Evolutionary conservation across 2,797 vertebrate species (phyloP).

Genomic region (Notamacropus eugenii): DNA sequence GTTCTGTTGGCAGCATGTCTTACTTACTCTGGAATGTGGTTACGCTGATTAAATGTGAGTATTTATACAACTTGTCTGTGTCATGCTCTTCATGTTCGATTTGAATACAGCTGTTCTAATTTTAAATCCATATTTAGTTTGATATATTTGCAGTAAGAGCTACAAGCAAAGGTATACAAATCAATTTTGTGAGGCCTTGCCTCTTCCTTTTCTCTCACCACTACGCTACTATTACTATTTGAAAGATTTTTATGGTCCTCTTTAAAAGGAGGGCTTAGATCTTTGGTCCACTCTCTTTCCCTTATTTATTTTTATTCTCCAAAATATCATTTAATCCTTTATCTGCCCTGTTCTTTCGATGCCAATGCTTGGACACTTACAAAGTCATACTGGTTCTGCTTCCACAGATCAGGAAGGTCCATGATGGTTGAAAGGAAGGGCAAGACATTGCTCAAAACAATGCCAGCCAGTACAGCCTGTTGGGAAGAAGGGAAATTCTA

Average conservation of each 20-base stretch:
- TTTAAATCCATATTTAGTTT: slow-evolving; percentile 11
- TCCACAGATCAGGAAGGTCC: slow-evolving; percentile 80
- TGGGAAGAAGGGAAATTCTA: slow-evolving; percentile 11
- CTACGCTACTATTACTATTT: not conserved
- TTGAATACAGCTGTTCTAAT: not conserved
- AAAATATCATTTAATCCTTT: not conserved
- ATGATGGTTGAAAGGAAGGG: slow-evolving; percentile 78
- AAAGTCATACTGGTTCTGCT: slow-evolving; percentile 76
- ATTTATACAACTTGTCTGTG: not conserved
- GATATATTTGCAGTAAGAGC: not conserved
- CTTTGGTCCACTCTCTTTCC: not conserved
- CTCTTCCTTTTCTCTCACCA: not conserved
- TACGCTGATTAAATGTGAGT: slow-evolving; percentile 8
- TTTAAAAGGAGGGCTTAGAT: not conserved
- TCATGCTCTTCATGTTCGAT: slow-evolving; percentile 2
- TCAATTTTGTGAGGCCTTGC: not conserved
- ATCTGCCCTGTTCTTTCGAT: not conserved
- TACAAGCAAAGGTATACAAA: slow-evolving; percentile 2
- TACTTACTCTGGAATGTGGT: not conserved
- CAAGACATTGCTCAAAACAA: slow-evolving; percentile 80
- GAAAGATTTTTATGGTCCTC: not conserved
- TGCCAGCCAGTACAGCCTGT: slow-evolving; percentile 81
- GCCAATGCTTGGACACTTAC: slow-evolving; percentile 70
- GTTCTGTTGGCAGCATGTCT: slow-evolving; percentile 1
- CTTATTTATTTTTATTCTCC: not conserved